Evolutionary conservation across 2,888 invertebrate species (phyloP).

Genomic region (Drosophila tripunctata): DNA sequence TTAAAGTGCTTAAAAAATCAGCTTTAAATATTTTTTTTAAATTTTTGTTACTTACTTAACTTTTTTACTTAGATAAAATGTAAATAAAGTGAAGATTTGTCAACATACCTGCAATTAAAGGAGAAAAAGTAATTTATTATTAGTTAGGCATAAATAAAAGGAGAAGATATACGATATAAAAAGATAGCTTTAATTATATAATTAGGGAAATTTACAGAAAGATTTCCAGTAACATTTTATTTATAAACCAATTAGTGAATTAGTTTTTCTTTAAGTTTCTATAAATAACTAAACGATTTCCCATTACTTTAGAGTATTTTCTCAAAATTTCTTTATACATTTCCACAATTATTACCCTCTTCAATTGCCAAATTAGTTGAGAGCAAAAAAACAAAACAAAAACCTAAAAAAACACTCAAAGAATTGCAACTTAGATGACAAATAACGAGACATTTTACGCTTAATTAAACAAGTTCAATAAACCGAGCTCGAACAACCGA

Average conservation of each 20-base stretch:
- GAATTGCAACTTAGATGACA: constrained; percentile 51
- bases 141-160: too few species aligned
- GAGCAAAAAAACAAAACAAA: constrained; percentile 12
- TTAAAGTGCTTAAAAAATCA: background rate
- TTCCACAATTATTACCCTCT: background rate
- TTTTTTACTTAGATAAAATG: background rate
- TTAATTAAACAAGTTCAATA: constrained; percentile 79
- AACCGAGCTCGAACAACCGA: constrained; percentile 63
- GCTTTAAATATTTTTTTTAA: background rate
- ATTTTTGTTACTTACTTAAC: constrained; percentile 40
- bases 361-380: constrained; percentile 2
- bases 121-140: background rate
- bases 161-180: too few species aligned
- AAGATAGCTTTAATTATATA: too few species aligned
- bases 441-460: constrained; percentile 71
- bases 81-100: background rate
- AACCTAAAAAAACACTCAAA: constrained; percentile 19
- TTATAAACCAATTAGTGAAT: too few species aligned
- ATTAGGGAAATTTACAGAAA: too few species aligned
- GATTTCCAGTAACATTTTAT: too few species aligned
- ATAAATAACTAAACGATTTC: background rate
- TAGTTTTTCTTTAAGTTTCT: too few species aligned
- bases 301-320: background rate
- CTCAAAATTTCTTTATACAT: too few species aligned
- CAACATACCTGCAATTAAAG: constrained; percentile 68